These are phyloP conservation scores for Acanthosoma haemorrhoidale DNA, from an alignment of 2,888 invertebrate genomes.

Conservation along the genomic window DNA sequence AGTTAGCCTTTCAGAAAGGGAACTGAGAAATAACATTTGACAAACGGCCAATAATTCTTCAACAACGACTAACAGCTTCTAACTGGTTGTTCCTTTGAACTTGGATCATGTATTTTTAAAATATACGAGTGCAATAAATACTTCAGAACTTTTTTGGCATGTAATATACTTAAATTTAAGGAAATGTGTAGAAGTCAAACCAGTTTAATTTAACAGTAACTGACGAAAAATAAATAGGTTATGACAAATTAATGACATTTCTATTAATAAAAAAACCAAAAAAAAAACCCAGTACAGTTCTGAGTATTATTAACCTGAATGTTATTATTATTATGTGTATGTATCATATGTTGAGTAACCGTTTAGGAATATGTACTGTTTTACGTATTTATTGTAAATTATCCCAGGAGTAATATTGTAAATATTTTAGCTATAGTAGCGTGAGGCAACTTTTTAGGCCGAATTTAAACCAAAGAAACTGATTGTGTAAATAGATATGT, in stretches of 20 bases:
- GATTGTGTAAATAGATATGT: conserved; percentile 1
- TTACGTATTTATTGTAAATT: conserved; percentile 16
- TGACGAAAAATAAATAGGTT: background rate
- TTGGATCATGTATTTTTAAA: background rate
- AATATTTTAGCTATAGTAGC: conserved; percentile 18
- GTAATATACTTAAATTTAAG: background rate
- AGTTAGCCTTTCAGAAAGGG: background rate
- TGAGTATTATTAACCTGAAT: background rate
- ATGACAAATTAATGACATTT: background rate
- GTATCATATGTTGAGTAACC: background rate
- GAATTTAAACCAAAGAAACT: conserved; percentile 25
- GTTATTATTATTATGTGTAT: too few relatives aligned
- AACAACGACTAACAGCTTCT: background rate
- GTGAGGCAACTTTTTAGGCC: conserved; percentile 15
- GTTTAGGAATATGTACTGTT: background rate
- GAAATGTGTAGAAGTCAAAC: too few relatives aligned
- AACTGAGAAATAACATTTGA: background rate
- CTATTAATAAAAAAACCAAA: too few relatives aligned
- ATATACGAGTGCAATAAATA: conserved; percentile 1
- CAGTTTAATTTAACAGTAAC: background rate
- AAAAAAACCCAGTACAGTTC: background rate
- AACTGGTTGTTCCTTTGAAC: background rate
- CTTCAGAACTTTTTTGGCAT: background rate
- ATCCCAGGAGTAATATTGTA: conserved; percentile 9
- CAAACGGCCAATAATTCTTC: background rate